These are phyloP conservation scores for Teinopalpus imperialis DNA, from an alignment of 2,888 invertebrate genomes.

Conservation along the genomic window DNA sequence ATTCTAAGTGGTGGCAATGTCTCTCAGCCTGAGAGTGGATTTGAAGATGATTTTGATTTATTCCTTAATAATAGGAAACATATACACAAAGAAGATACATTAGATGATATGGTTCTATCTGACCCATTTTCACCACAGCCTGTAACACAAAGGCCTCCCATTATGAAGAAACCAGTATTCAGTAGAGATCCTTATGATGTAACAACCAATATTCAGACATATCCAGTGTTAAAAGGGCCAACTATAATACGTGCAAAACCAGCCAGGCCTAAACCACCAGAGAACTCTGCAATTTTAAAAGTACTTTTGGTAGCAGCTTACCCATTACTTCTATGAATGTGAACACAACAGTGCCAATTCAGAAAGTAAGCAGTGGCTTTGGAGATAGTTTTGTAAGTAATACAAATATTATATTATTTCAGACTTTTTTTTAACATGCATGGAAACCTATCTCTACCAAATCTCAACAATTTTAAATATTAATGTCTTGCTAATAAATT, in stretches of 20 bases:
- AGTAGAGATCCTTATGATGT: constrained; percentile 86
- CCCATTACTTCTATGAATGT: constrained; percentile 62
- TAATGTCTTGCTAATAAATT: too few relatives aligned
- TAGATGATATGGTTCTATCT: constrained; percentile 77
- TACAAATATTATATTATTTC: neutral
- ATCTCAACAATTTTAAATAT: too few relatives aligned
- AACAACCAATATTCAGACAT: constrained; percentile 60
- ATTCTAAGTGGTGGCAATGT: constrained; percentile 83
- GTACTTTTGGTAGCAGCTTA: constrained; percentile 56
- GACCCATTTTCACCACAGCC: constrained; percentile 82
- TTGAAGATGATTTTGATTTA: constrained; percentile 91
- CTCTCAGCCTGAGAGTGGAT: constrained; percentile 89
- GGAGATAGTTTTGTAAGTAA: constrained; percentile 67
- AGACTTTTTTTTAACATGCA: too few relatives aligned
- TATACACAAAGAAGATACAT: constrained; percentile 58
- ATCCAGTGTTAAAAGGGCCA: constrained; percentile 80
- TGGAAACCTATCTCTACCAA: too few relatives aligned
- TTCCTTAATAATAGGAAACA: constrained; percentile 77
- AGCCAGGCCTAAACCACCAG: constrained; percentile 79
- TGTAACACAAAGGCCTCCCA: constrained; percentile 48
- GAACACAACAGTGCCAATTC: constrained; percentile 69
- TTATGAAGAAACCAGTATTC: constrained; percentile 77
- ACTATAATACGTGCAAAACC: constrained; percentile 89
- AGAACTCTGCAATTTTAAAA: constrained; percentile 66
- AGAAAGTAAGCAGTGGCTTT: constrained; percentile 61